Conservation (phyloP, 2,113 vertebrate genomes). For the Elaphurus davidianus region DNA sequence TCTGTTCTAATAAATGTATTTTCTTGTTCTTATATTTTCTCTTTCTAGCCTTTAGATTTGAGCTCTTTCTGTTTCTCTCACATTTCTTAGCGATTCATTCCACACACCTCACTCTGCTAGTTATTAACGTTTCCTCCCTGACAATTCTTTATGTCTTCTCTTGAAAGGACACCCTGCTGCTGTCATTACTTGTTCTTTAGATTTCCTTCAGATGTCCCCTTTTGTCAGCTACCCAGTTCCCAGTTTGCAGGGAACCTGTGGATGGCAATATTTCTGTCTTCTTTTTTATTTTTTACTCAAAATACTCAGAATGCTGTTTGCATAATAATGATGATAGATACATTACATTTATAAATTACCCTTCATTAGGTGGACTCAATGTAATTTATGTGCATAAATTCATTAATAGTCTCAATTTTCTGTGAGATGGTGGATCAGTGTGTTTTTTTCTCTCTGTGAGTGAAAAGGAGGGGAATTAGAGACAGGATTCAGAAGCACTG, state of each 20-base stretch:
- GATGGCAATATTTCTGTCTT: not conserved
- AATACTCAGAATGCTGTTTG: constrained; percentile 20
- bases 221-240: not conserved
- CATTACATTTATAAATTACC: not conserved
- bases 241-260: not conserved
- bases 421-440: not conserved
- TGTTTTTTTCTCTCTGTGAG: not conserved
- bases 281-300: not conserved
- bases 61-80: not conserved
- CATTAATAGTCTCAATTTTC: not conserved
- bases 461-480: not conserved
- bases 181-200: constrained; percentile 27
- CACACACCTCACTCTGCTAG: not conserved
- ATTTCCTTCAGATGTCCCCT: constrained; percentile 30
- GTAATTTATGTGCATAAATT: constrained; percentile 23
- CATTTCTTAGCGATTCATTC: constrained; percentile 11
- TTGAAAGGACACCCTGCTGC: constrained; percentile 43
- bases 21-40: not conserved
- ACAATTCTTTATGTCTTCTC: constrained; percentile 29
- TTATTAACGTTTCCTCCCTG: constrained; percentile 31
- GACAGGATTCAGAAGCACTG: not conserved
- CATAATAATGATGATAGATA: not conserved
- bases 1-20: not conserved
- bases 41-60: not conserved
- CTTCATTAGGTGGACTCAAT: not conserved